phyloP scores from a whole-genome alignment of 2,113 vertebrate species.

The Ciconia boyciana region DNA sequence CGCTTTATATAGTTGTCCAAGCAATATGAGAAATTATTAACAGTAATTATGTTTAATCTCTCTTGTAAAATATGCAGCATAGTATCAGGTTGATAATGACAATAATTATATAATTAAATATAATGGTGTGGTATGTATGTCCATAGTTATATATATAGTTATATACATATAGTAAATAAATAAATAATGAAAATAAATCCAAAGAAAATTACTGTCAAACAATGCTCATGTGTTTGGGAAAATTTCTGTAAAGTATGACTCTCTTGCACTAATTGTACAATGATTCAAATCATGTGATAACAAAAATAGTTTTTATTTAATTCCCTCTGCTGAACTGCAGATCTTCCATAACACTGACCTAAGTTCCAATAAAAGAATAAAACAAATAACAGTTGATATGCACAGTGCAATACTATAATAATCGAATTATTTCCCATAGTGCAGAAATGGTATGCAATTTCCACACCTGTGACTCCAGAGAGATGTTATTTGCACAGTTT shows the following conservation, averaged over 20 bases:
- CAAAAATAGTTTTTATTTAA: neutral
- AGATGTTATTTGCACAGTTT: slow-evolving; percentile 70
- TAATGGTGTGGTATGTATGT: neutral
- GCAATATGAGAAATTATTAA: neutral
- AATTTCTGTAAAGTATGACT: neutral
- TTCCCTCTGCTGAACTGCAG: neutral
- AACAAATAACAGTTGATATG: slow-evolving; percentile 45
- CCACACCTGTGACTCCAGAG: slow-evolving; percentile 47
- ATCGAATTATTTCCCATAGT: slow-evolving; percentile 66
- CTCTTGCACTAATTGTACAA: neutral
- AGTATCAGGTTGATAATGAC: neutral
- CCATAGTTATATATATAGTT: neutral
- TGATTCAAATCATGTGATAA: neutral
- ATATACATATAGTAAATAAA: neutral
- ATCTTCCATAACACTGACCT: neutral
- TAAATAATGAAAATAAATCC: neutral
- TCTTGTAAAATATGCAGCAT: neutral
- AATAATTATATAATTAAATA: neutral
- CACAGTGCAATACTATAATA: slow-evolving; percentile 41
- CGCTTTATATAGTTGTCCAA: neutral
- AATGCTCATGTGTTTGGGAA: neutral
- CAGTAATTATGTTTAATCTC: neutral
- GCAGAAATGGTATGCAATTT: slow-evolving; percentile 68
- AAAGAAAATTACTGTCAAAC: slow-evolving; percentile 1
- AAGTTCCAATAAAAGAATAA: slow-evolving; percentile 27